Evolutionary conservation across 2,888 invertebrate species (phyloP).

Genomic region (Acanthosepion esculentum): DNA sequence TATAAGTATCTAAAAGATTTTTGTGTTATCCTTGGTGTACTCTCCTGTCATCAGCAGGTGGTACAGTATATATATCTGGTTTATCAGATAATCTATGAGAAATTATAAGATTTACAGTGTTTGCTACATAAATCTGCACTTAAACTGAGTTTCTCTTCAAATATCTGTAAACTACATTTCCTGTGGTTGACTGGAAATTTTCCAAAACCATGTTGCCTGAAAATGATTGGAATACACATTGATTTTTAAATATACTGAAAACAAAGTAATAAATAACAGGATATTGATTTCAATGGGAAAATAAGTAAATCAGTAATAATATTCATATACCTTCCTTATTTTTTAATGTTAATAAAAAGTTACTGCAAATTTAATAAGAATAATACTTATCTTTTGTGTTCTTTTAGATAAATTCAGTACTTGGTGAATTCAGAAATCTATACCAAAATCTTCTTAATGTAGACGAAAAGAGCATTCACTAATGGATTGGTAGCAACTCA

Average conservation of each 20-base stretch:
- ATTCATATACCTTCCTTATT: neutral
- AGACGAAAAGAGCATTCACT: neutral
- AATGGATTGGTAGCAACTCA: neutral
- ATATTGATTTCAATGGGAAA: neutral
- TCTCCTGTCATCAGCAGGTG: neutral
- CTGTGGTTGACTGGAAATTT: neutral
- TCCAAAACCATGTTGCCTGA: neutral
- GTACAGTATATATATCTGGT: neutral
- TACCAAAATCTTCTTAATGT: neutral
- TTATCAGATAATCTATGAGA: neutral
- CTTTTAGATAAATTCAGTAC: neutral
- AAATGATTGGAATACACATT: constrained; percentile 2
- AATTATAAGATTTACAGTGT: neutral
- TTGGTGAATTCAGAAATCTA: neutral
- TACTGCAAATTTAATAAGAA: neutral
- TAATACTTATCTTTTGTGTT: neutral
- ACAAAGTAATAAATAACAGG: neutral
- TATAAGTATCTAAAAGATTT: neutral
- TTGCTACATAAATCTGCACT: neutral
- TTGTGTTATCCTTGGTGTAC: neutral
- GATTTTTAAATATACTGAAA: neutral
- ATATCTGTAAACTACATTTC: neutral
- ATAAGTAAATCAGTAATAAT: neutral
- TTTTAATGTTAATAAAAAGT: neutral
- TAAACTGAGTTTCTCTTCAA: neutral